These are phyloP conservation scores for Taeniopygia guttata DNA, from an alignment of 2,797 vertebrate genomes.

Conservation along the genomic window DNA sequence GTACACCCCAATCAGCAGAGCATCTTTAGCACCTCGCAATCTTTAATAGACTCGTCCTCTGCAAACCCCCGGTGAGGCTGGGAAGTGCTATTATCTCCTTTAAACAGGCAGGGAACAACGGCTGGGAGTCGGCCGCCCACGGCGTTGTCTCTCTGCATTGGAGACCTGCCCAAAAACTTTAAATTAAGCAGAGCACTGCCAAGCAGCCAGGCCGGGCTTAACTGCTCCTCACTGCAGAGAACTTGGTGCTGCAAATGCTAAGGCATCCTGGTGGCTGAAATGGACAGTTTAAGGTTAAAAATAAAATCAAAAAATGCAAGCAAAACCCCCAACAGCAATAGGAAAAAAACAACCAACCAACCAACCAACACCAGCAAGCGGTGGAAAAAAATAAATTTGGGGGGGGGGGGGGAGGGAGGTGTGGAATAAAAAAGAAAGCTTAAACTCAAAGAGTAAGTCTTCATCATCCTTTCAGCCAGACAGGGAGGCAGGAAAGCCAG, in stretches of 20 bases:
- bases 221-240: background rate
- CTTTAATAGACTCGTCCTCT: conserved; percentile 41
- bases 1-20: background rate
- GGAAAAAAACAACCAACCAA: background rate
- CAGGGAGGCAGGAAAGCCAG: background rate
- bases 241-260: background rate
- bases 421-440: background rate
- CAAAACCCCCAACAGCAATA: rapidly evolving
- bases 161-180: background rate
- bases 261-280: background rate
- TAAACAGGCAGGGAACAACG: background rate
- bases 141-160: background rate
- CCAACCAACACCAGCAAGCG: background rate
- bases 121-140: background rate
- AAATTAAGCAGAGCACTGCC: background rate
- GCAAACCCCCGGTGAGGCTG: background rate
- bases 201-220: background rate
- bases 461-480: background rate
- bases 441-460: background rate
- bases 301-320: rapidly evolving
- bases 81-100: conserved; percentile 41
- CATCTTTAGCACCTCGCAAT: conserved; percentile 32
- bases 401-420: rapidly evolving
- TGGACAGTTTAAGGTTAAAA: background rate
- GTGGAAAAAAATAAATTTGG: no score